Evolutionary conservation across 92 coral and sea anemone genomes (phyloP).

Genomic region (Zoanthus gigantus): DNA sequence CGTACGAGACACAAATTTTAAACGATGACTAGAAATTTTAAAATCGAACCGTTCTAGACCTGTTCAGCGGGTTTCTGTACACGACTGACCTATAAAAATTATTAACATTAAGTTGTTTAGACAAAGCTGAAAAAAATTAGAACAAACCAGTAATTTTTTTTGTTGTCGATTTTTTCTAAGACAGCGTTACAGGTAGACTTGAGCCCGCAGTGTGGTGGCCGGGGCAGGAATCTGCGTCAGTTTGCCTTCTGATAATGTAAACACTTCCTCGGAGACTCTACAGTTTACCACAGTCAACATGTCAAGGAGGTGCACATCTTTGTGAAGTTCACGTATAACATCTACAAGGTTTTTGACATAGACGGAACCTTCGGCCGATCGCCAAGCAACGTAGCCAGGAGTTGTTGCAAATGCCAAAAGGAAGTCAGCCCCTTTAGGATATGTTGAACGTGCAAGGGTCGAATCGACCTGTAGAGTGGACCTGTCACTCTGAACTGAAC

Average conservation of each 20-base stretch:
- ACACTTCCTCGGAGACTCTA: slow-evolving; percentile 40
- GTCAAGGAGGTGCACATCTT: slow-evolving; percentile 38
- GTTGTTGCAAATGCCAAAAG: slow-evolving; percentile 47
- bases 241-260: not conserved
- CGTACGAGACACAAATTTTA: no score
- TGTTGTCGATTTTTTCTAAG: not conserved
- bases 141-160: no score
- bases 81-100: no score
- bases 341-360: slow-evolving; percentile 25
- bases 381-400: slow-evolving; percentile 46
- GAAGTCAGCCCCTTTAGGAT: slow-evolving; percentile 39
- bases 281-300: slow-evolving; percentile 49
- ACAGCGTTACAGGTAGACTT: slow-evolving; percentile 16
- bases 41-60: no score
- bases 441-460: slow-evolving; percentile 34
- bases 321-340: slow-evolving; percentile 32
- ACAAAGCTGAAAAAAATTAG: no score
- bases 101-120: no score
- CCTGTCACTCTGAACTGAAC: slow-evolving; percentile 36
- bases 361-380: slow-evolving; percentile 24
- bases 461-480: slow-evolving; percentile 4
- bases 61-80: no score
- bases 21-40: no score
- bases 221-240: slow-evolving; percentile 53
- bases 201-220: slow-evolving; percentile 41